Evolutionary conservation across 2,888 invertebrate genomes (phyloP), one percentile per base, ranked within the genome.

Genomic region (Yponomeuta evonymella): DNA sequence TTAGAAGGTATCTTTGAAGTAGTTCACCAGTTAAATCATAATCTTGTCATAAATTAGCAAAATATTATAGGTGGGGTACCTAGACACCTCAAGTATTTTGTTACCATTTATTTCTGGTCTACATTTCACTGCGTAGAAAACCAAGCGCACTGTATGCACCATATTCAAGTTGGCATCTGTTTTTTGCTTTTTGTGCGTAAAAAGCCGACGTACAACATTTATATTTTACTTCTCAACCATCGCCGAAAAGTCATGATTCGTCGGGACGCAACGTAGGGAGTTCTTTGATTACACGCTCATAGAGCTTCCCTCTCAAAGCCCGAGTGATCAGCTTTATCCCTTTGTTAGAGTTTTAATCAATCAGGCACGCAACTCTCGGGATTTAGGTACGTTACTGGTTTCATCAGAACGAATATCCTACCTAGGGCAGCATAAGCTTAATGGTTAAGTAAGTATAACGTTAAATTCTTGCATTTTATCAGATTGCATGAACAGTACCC

Each of bases 311-410:
- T 76, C 78, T 82, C 86, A 88, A 88, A 89, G 88, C 87, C 79
- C 75, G 81, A 79, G 84, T 89, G 89, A 91, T 91, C 90, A 89
- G 85, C 83, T 85, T 87, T 86, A 90, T 89, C 90, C 89, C 86
- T 87, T 89, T 90, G 91, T 91, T 88, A 84, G 85, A 78, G 85
- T 86, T 92, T 90, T 92, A 92, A 92, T 92, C 92, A 92, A 92
- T 91, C 92, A 91, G 81, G 80, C 83, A 83, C 77, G 72, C 70
- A 73, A 76, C 73, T 71, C 64, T 3, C 64, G 65, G 74, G 73
- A 71, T 72, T 75, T 64, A 72, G 75, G 65, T 30, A 65, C 65
- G 65, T 65, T 65, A 74, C 71, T 72, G 72, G 72, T 74, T 58
- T 58, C 51, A 12, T 15, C 15, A 58, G 51, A 58, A 58, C 6